phyloP scores from a whole-genome alignment of 2,888 invertebrate genomes.

The Abrostola triplasia region DNA sequence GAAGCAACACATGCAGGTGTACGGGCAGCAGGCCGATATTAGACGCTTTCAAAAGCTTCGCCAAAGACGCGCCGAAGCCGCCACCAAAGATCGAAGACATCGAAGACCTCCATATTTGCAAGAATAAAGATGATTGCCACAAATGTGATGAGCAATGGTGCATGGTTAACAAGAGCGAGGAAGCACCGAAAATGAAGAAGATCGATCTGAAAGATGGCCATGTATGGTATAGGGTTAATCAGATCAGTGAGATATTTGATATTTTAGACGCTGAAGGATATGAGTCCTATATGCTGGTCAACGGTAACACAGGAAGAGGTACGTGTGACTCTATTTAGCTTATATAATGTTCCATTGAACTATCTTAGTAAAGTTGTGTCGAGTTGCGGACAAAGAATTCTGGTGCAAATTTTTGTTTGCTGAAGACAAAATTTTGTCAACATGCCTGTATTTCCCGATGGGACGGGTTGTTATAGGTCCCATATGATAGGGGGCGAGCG shows the following conservation, averaged over 20 bases:
- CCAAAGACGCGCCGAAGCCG: conserved; percentile 77
- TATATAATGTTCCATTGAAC: no score
- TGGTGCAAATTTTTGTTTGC: no score
- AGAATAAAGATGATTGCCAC: conserved; percentile 39
- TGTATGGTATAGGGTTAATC: conserved; percentile 86
- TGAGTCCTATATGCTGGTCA: conserved; percentile 89
- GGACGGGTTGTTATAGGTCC: no score
- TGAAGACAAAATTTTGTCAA: no score
- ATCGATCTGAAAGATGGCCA: conserved; percentile 72
- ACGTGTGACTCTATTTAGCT: conserved; percentile 14
- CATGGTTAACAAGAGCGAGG: conserved; percentile 64
- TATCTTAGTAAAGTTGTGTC: no score
- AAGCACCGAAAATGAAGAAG: conserved; percentile 56
- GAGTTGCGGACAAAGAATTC: no score
- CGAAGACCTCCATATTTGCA: conserved; percentile 71
- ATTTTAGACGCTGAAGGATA: conserved; percentile 73
- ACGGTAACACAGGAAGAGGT: conserved; percentile 93
- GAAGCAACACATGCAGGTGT: conserved; percentile 92
- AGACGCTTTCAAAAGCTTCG: conserved; percentile 90
- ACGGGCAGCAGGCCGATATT: conserved; percentile 91
- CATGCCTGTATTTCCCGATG: no score
- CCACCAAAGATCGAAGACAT: conserved; percentile 64
- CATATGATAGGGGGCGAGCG: no score
- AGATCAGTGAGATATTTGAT: conserved; percentile 84
- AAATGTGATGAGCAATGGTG: conserved; percentile 67